Percentiles rank a stretch among this genome's conserved stretches.
Evolutionary conservation across 2,113 vertebrate species (phyloP).

Genomic region (Mormoops blainvillei): DNA sequence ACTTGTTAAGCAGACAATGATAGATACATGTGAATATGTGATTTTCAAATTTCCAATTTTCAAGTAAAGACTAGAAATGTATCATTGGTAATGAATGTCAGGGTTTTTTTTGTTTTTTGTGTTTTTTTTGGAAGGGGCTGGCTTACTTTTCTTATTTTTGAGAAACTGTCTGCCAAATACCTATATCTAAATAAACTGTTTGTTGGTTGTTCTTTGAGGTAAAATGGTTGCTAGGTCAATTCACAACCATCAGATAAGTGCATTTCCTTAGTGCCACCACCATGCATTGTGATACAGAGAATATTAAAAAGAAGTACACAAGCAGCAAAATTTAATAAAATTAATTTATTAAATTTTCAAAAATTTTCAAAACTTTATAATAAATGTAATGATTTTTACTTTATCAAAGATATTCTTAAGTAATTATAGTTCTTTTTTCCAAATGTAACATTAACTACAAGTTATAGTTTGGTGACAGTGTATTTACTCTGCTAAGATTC

Average conservation of each 20-base stretch:
- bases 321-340: neutral
- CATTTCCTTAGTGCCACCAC: neutral
- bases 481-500: neutral
- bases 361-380: neutral
- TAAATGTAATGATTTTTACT: neutral
- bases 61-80: neutral
- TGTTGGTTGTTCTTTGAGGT: neutral
- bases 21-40: neutral
- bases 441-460: neutral
- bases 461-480: neutral
- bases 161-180: neutral
- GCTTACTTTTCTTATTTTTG: neutral
- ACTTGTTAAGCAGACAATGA: neutral
- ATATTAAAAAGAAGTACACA: neutral
- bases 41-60: neutral
- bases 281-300: neutral
- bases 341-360: neutral
- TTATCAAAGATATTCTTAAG: neutral
- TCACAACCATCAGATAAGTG: neutral
- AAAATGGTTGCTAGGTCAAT: neutral
- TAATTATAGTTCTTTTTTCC: too few species aligned
- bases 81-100: neutral
- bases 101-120: neutral
- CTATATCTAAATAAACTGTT: neutral
- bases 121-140: neutral